These are phyloP conservation scores for Melospiza georgiana DNA, from an alignment of 2,113 vertebrate genomes.

Conservation along the genomic window DNA sequence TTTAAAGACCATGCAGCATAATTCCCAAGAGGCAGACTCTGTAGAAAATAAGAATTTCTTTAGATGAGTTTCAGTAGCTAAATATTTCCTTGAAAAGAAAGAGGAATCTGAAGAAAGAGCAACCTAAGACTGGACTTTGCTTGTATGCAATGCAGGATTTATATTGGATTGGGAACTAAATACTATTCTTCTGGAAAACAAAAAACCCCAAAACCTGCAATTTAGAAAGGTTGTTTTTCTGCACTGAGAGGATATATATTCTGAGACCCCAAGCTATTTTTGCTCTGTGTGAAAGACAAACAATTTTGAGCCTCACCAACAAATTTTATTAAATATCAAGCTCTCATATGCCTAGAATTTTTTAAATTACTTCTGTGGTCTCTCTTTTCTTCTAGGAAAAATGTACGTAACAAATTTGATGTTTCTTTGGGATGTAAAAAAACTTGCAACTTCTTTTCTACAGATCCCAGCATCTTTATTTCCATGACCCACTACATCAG, in stretches of 20 bases:
- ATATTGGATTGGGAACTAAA: neutral
- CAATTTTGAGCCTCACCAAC: neutral
- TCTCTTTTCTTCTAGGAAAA: neutral
- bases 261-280: neutral
- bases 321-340: neutral
- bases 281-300: neutral
- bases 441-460: neutral
- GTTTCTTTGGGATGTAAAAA: neutral
- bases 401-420: neutral
- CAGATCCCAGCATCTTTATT: neutral
- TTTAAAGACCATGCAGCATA: neutral
- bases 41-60: neutral
- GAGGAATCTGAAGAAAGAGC: neutral
- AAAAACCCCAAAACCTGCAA: rapidly evolving
- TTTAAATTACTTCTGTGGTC: neutral
- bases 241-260: neutral
- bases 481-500: neutral
- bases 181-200: neutral
- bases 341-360: neutral
- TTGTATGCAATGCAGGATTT: neutral
- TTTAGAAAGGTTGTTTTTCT: neutral
- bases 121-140: neutral
- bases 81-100: neutral
- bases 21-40: neutral
- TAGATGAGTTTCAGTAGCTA: neutral